Evolutionary conservation across 1,140 invertebrate genomes (phyloP), one percentile per base, ranked within the genome.

Genomic region (Whitmania pigra): DNA sequence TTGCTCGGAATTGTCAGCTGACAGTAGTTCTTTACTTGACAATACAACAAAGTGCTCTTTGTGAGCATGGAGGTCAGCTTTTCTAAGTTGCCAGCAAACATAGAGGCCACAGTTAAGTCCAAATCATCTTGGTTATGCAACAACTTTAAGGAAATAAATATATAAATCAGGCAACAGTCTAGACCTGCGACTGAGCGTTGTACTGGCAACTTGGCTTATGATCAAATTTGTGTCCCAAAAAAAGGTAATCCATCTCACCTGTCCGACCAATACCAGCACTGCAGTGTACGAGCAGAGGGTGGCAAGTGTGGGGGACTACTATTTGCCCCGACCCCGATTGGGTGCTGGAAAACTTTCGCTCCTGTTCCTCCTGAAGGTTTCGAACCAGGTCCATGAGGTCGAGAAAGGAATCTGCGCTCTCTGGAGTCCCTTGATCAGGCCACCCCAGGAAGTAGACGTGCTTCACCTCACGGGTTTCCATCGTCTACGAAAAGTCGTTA

Each of bases 251-350:
- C 2, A 13, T 54, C 75, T 77, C 80, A 94, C 94, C 94, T 84
- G 95, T 97, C 77, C 95, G 85, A 67, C 95, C 94, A 77, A 98
- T 97, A 18, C 94, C 95, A 71, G 94, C 94, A 78, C 91, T 94
- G 82, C 94, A 97, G 80, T 97, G 94, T 49, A 97, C 92, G 55
- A 97, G 87, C 77, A 97, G 94, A 5, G 93, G 93, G 36, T 94
- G 93, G 31, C 93, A 93, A 13, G 57, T 18, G 76, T 75, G 72
- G 36, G 94, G 93, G 31, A 93, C 93, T 18, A 90, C 75, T 93
- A 81, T n/a, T 83, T 85, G 49, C 84, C 80, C 20, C 89, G 85
- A 79, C 77, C 77, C 69, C 25, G 22, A 75, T 77, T 76, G 86
- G 84, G 57, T 80, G 78, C 55, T 84, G 81, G 67, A 22, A n/a